Base-by-base conservation (phyloP, 1,140 invertebrate genomes). In the Probaryconus sp. region DNA sequence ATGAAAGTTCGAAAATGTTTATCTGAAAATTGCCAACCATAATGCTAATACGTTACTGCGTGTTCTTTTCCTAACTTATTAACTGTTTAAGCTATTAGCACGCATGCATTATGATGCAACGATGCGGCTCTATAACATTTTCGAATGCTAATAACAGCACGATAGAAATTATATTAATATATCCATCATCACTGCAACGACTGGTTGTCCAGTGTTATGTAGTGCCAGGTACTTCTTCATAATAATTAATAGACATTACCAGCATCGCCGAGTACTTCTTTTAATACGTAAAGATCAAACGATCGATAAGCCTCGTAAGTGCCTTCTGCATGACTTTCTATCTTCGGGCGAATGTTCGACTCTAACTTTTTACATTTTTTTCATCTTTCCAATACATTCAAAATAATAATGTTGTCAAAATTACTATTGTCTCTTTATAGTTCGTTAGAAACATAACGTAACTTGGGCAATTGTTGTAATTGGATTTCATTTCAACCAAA, bases 231-330 rank as follows among this genome's bases (percentile, higher is more conserved):
- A 77, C 71, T 76, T 77, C 69, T 76, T 78, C 74, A 76, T 79
- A 72, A 81, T 84, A 84, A 84, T 84, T 83, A 84, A 84, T 81
- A 79, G 78, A 58, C 61, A 61, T 73, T 61, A 64, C 67, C 30
- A 58, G 40, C 55, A 35, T 55, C 28, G 33, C 38, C 43, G 53
- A 58, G 76, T 63, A 79, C 77, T 80, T 78, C 71, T 77, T 80
- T 65, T 76, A 72, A 76, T 73, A 76, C 38, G 35, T 60, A 80
- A 85, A 83, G 80, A 84, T 84, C 80, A 82, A 83, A 80, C 45
- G 75, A 74, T 77, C 69, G 69, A 74, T 53, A 63, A 73, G 43
- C 17, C 11, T 28, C 28, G 18, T 42, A 40, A 51, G 61, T 56
- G 47, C 47, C 30, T 78, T 60, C 35, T 58, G 47, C 50, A 50